These are phyloP conservation scores for Tetheella fluctuosa DNA, from an alignment of 2,888 invertebrate genomes.

Conservation along the genomic window DNA sequence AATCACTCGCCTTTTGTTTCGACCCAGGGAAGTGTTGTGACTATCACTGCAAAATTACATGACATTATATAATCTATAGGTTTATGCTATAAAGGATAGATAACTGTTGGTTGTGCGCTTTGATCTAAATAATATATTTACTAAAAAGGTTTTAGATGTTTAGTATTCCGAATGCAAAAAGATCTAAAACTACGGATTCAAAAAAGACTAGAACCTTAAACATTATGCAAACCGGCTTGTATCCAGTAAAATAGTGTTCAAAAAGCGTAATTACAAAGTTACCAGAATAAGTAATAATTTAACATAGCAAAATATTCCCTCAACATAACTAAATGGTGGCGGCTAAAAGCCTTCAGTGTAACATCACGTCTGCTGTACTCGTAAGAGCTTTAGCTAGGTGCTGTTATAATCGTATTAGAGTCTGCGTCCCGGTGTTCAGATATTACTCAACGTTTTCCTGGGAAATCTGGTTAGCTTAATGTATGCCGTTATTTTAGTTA, in stretches of 20 bases:
- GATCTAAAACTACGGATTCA: too few relatives aligned
- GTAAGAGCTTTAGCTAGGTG: slow-evolving; percentile 44
- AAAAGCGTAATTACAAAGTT: background rate
- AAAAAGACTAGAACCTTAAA: too few relatives aligned
- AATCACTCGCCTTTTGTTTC: slow-evolving; percentile 50
- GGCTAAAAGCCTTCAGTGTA: slow-evolving; percentile 15
- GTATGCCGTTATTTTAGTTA: slow-evolving; percentile 1
- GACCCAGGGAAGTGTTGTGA: slow-evolving; percentile 19
- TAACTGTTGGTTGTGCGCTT: too few relatives aligned
- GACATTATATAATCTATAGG: background rate
- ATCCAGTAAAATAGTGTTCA: background rate
- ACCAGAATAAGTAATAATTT: slow-evolving; percentile 9
- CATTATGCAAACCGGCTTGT: too few relatives aligned
- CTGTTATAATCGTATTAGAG: slow-evolving; percentile 71
- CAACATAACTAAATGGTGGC: slow-evolving; percentile 11
- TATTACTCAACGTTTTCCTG: slow-evolving; percentile 42
- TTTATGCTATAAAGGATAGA: slow-evolving; percentile 1
- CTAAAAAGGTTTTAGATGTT: too few relatives aligned
- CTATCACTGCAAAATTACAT: too few relatives aligned
- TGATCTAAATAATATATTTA: too few relatives aligned
- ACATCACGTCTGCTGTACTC: slow-evolving; percentile 31
- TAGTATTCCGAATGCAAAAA: too few relatives aligned
- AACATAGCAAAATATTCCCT: slow-evolving; percentile 1
- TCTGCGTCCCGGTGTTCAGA: slow-evolving; percentile 47
- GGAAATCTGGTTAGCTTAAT: slow-evolving; percentile 42